A percentile compares a stretch with the other conserved stretches of the same genome.
Conservation (phyloP, 1,140 invertebrate genomes). For the Bombus affinis region DNA sequence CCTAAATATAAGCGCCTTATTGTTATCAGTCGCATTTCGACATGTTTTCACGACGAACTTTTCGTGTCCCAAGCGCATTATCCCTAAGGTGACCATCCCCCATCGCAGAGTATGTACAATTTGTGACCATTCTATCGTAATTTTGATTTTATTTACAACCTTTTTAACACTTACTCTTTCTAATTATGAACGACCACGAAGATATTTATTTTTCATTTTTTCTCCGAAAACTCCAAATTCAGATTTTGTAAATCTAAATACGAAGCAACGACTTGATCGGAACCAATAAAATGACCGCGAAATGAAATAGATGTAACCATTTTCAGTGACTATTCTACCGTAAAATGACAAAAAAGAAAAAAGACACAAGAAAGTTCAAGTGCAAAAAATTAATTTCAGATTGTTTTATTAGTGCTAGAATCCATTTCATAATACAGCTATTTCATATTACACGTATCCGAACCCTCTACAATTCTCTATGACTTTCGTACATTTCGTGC, state of each 20-base stretch:
- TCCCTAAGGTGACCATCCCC: slow-evolving; percentile 28
- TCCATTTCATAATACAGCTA: slow-evolving; percentile 31
- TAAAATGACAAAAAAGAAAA: not conserved
- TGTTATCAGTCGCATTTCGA: slow-evolving; percentile 56
- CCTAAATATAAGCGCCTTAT: slow-evolving; percentile 59
- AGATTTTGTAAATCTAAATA: not conserved
- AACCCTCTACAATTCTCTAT: slow-evolving; percentile 5
- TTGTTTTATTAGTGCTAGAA: slow-evolving; percentile 32
- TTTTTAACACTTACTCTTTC: not conserved
- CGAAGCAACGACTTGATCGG: not conserved
- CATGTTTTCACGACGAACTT: slow-evolving; percentile 10
- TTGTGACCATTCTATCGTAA: too few species aligned
- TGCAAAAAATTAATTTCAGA: not conserved
- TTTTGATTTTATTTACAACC: not conserved
- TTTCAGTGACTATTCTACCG: not conserved
- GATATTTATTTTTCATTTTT: not conserved
- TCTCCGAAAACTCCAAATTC: not conserved
- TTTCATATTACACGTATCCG: slow-evolving; percentile 29
- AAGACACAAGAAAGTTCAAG: not conserved
- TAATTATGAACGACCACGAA: not conserved
- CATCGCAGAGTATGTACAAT: not conserved
- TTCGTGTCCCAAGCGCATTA: slow-evolving; percentile 15
- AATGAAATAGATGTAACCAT: not conserved
- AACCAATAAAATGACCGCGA: too few species aligned
- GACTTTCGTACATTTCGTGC: not conserved